A percentile compares a stretch with the other conserved stretches of the same genome.
These are phyloP conservation scores for Uloborus diversus DNA, from an alignment of 1,140 invertebrate species.

Conservation along the genomic window DNA sequence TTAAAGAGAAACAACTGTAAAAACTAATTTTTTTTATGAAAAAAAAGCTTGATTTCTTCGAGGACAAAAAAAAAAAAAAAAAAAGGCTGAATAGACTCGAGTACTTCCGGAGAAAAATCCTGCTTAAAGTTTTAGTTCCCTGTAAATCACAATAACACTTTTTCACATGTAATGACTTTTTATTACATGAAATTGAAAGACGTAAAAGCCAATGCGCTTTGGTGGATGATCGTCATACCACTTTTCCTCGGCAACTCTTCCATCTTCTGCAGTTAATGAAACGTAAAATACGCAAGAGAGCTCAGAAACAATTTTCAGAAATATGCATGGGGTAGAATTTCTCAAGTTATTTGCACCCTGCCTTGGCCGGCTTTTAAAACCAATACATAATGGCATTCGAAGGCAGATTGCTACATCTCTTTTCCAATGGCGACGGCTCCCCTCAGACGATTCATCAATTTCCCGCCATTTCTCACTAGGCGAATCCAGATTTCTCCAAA, in stretches of 20 bases:
- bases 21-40: too few species aligned
- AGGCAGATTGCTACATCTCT: background rate
- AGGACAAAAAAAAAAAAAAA: too few species aligned
- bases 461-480: background rate
- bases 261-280: background rate
- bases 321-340: background rate
- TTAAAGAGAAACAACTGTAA: too few species aligned
- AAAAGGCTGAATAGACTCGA: too few species aligned
- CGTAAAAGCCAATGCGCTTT: too few species aligned
- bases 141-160: too few species aligned
- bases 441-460: conserved; percentile 18
- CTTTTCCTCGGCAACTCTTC: background rate
- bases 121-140: too few species aligned
- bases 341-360: background rate
- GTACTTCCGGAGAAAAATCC: too few species aligned
- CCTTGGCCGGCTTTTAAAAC: background rate
- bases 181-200: too few species aligned
- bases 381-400: background rate
- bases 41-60: too few species aligned
- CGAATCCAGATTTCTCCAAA: conserved; percentile 3
- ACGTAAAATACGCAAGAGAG: background rate
- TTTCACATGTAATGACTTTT: too few species aligned
- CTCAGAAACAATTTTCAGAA: background rate
- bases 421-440: background rate
- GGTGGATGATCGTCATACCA: too few species aligned